Conservation (phyloP, 2,797 vertebrate genomes). For the Hafferia zeledoni region DNA sequence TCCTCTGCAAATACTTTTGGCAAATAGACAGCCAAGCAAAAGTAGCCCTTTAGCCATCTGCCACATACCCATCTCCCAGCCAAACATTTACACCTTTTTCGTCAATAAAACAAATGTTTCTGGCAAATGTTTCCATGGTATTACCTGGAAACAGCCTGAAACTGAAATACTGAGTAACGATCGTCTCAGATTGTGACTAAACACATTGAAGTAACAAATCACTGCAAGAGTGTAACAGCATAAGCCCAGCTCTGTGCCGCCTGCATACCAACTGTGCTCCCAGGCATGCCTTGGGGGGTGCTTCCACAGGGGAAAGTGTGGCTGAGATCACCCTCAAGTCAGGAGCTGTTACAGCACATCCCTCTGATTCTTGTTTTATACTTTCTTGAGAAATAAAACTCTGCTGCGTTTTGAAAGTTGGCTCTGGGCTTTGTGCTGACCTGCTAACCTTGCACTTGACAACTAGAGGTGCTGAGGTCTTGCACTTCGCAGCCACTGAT, state of each 20-base stretch:
- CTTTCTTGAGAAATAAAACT: not conserved
- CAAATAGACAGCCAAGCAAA: conserved; percentile 12
- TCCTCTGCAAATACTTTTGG: not conserved
- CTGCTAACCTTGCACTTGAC: not conserved
- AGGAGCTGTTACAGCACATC: not conserved
- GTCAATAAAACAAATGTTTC: not conserved
- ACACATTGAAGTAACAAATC: not conserved
- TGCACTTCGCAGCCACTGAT: not conserved
- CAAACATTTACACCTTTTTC: not conserved
- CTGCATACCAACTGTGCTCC: not conserved
- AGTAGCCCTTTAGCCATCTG: conserved; percentile 19
- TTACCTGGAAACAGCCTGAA: not conserved
- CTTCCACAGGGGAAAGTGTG: not conserved
- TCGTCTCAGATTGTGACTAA: not conserved
- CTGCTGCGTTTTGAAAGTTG: not conserved
- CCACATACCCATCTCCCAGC: not conserved
- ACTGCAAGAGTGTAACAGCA: not conserved
- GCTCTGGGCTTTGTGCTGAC: not conserved
- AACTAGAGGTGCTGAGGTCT: not conserved
- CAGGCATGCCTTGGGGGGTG: not conserved
- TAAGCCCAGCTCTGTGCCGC: not conserved
- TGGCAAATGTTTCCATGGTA: not conserved
- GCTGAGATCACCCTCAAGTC: not conserved
- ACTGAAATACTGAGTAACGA: not conserved
- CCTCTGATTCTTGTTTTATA: not conserved